These are phyloP conservation scores for Chelmon rostratus DNA, from an alignment of 2,797 vertebrate genomes.

Conservation along the genomic window DNA sequence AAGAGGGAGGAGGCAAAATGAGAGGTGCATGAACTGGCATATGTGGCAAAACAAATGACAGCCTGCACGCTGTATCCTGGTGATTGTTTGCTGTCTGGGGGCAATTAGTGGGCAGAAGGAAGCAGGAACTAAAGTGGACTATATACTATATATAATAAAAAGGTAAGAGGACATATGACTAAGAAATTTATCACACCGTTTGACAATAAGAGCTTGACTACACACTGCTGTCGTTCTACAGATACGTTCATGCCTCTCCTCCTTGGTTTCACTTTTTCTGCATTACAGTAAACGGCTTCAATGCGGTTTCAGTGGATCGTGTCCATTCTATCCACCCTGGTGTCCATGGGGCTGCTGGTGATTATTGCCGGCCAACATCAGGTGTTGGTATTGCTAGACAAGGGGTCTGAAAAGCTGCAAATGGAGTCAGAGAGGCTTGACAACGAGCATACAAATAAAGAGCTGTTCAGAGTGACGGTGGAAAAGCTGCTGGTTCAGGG, in stretches of 20 bases:
- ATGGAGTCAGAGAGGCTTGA: accelerated
- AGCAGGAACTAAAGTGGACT: neutral
- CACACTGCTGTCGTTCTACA: neutral
- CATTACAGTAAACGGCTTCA: conserved; percentile 17
- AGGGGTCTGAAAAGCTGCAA: accelerated
- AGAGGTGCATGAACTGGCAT: neutral
- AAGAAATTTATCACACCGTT: neutral
- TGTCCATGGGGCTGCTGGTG: conserved; percentile 5
- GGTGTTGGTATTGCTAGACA: accelerated
- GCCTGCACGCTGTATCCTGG: too few relatives aligned
- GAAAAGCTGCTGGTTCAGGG: accelerated
- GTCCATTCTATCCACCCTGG: neutral
- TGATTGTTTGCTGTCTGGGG: too few relatives aligned
- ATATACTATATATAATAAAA: neutral
- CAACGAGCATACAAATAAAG: accelerated
- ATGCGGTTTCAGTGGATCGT: neutral
- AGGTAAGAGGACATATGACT: conserved; percentile 2
- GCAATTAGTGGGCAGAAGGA: neutral
- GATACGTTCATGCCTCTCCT: accelerated
- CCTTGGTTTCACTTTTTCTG: neutral
- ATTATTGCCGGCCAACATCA: conserved; percentile 26
- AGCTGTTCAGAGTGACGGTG: accelerated
- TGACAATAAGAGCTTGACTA: neutral
- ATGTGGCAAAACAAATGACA: neutral
- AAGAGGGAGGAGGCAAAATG: conserved; percentile 6